A percentile compares a stretch with the other conserved stretches of the same genome.
phyloP scores from a whole-genome alignment of 2,113 vertebrate species.

The Piprites chloris region DNA sequence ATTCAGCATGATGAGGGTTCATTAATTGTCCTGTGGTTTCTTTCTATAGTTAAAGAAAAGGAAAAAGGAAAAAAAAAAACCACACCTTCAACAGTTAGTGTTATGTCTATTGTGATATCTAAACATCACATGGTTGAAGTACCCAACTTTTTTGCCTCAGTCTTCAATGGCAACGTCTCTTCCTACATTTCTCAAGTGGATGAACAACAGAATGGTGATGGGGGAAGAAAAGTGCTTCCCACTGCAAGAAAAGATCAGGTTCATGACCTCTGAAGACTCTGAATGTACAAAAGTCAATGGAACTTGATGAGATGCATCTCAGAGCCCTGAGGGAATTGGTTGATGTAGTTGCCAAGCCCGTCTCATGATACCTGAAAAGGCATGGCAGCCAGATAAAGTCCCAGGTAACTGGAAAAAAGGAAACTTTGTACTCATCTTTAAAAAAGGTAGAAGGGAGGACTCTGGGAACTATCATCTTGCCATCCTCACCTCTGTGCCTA shows the following conservation, averaged over 20 bases:
- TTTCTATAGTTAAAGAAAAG: neutral
- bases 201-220: neutral
- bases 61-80: neutral
- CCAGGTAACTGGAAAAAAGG: neutral
- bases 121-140: neutral
- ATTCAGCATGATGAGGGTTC: neutral
- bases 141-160: neutral
- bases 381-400: accelerated
- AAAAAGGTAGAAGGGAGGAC: neutral
- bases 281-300: neutral
- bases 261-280: neutral
- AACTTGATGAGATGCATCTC: neutral
- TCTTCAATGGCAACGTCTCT: neutral
- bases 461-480: neutral
- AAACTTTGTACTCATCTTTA: neutral
- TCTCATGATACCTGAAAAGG: neutral
- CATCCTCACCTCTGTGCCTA: neutral
- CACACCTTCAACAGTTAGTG: neutral
- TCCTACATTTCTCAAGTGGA: neutral
- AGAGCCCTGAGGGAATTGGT: neutral
- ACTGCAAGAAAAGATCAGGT: neutral
- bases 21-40: neutral
- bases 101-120: neutral
- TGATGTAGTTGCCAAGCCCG: neutral
- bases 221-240: neutral